Base-by-base conservation (phyloP, 2,888 invertebrate species). In the Bibio marci region DNA sequence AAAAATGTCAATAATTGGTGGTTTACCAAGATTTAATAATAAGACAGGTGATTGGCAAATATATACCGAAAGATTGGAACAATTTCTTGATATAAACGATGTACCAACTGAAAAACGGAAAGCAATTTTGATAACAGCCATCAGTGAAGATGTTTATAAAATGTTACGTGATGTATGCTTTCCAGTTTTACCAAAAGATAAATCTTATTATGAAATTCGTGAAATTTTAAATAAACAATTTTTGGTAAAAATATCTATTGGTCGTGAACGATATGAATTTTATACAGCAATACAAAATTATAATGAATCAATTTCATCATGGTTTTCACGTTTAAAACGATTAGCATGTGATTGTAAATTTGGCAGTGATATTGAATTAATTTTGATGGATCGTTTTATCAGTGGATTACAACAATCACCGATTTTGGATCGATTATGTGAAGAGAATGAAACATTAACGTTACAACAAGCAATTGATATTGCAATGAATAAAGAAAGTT, bases 281-380 rank as follows among this genome's bases (percentile, higher is more conserved):
- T 47, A 47, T 31, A 41, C 45, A n/a, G 45, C 45, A n/a, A 39
- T 38, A 32, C 47, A 50, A 44, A 35, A 37, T 13, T 28, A 35
- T 10, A 27, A 30, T 17, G 47, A 49, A 38, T 37, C 42, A 2
- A 41, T 47, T 11, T 44, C 33, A 8, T 38, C 44, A 26, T 50
- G 43, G 42, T 46, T 44, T 40, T 45, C 44, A 12, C 25, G 48
- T 19, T 37, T 49, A 3, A 45, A 45, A 30, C 46, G 41, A 30
- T 36, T 44, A 13, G 44, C 47, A 19, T 43, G 45, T 10, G 44
- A 45, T 38, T 50, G 50, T 40, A 44, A 47, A 39, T 50, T 49
- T 38, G 45, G 43, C 11, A 27, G 33, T 17, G 27, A 30, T n/a
- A 25, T 39, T 10, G 42, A 42, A 30, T 14, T 13, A 4, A 27